Percentiles rank a stretch among this genome's conserved stretches.
phyloP scores from a whole-genome alignment of 2,888 invertebrate species.

The Caenorhabditis panamensis region DNA sequence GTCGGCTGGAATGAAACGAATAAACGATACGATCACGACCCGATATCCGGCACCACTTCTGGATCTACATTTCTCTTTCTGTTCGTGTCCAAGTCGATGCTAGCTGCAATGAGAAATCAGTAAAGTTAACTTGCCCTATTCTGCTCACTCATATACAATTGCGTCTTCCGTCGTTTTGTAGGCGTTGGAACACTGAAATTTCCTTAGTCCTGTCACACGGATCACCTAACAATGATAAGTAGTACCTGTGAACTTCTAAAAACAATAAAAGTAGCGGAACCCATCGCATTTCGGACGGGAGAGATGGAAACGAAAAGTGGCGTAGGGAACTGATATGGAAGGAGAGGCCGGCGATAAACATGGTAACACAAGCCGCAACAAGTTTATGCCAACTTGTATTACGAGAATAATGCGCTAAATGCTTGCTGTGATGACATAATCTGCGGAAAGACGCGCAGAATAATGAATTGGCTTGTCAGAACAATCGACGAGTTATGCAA shows the following conservation, averaged over 20 bases:
- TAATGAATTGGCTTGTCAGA: slow-evolving; percentile 35
- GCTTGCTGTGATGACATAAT: slow-evolving; percentile 42
- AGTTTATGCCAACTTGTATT: slow-evolving; percentile 55
- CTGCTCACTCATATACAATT: slow-evolving; percentile 35
- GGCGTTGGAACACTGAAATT: slow-evolving; percentile 51
- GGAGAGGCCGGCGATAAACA: slow-evolving; percentile 10
- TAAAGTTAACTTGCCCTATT: too few relatives aligned
- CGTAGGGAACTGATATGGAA: slow-evolving; percentile 18
- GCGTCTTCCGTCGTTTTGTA: not conserved
- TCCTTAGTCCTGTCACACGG: not conserved
- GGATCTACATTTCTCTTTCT: slow-evolving; percentile 22
- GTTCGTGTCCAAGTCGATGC: slow-evolving; percentile 38
- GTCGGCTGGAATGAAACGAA: slow-evolving; percentile 11
- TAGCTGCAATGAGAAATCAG: slow-evolving; percentile 12
- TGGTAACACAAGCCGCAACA: slow-evolving; percentile 9
- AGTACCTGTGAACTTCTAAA: slow-evolving; percentile 34
- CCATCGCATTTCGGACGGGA: slow-evolving; percentile 25
- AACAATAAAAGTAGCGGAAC: slow-evolving; percentile 4
- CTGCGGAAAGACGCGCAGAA: slow-evolving; percentile 3
- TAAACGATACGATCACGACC: too few relatives aligned
- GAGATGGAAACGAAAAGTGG: not conserved
- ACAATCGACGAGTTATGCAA: too few relatives aligned
- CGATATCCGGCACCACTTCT: slow-evolving; percentile 22
- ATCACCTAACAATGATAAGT: not conserved
- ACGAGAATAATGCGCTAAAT: slow-evolving; percentile 47